Conservation (phyloP, 2,888 invertebrate species). For the Leptogaster cylindrica region DNA sequence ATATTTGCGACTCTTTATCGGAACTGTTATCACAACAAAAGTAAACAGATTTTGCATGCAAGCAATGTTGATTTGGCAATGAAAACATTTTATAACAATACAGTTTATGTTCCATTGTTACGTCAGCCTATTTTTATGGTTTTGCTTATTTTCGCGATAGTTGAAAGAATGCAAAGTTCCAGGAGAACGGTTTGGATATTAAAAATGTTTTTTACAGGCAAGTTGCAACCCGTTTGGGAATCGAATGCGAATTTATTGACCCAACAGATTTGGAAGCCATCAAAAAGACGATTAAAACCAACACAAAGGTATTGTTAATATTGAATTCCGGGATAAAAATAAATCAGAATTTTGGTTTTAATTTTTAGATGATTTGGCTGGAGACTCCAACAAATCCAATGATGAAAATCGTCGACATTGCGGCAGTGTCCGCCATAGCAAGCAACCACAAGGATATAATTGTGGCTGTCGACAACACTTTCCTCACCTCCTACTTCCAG, state of each 20-base stretch:
- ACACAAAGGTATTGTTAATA: slow-evolving; percentile 76
- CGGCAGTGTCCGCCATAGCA: slow-evolving; percentile 70
- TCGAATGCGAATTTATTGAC: slow-evolving; percentile 80
- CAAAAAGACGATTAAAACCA: slow-evolving; percentile 73
- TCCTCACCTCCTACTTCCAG: slow-evolving; percentile 90
- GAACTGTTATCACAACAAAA: too few species aligned
- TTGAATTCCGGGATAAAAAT: not conserved
- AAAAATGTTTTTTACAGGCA: slow-evolving; percentile 67
- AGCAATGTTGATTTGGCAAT: too few species aligned
- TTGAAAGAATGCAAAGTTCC: too few species aligned
- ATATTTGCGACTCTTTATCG: too few species aligned
- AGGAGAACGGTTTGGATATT: too few species aligned
- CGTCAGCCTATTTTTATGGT: too few species aligned
- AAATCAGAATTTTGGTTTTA: not conserved
- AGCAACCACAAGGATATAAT: slow-evolving; percentile 66
- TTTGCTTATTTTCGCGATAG: too few species aligned
- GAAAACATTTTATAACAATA: too few species aligned
- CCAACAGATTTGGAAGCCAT: slow-evolving; percentile 72
- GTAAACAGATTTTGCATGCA: too few species aligned
- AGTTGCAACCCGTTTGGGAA: slow-evolving; percentile 70
- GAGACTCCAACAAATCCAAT: slow-evolving; percentile 97
- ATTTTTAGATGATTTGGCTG: slow-evolving; percentile 82
- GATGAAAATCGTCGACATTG: slow-evolving; percentile 87
- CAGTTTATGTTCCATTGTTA: too few species aligned
- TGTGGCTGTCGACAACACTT: slow-evolving; percentile 92